Percentiles rank a stretch among this genome's conserved stretches.
Evolutionary conservation across 1,140 invertebrate genomes (phyloP).

Genomic region (Pseudachorutes palmiensis): DNA sequence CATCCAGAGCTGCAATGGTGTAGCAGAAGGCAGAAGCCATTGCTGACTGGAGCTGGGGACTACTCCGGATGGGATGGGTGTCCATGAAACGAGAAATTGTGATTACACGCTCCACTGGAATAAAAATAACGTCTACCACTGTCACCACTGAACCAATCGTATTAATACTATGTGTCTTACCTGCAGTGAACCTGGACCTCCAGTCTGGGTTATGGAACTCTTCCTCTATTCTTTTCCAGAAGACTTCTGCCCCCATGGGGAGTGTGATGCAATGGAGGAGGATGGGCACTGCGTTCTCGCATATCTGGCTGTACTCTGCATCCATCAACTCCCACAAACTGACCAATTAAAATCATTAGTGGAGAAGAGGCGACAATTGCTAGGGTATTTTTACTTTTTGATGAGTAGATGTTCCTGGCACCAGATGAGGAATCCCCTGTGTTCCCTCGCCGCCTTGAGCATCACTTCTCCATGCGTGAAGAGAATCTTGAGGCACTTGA

Average conservation of each 20-base stretch:
- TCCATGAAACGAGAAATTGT: slow-evolving; percentile 89
- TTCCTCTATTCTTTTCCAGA: slow-evolving; percentile 87
- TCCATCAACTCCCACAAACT: slow-evolving; percentile 90
- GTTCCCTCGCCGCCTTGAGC: slow-evolving; percentile 74
- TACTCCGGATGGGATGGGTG: slow-evolving; percentile 70
- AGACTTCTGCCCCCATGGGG: slow-evolving; percentile 81
- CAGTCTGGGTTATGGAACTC: slow-evolving; percentile 87
- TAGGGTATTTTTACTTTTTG: slow-evolving; percentile 59
- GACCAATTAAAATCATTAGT: slow-evolving; percentile 10
- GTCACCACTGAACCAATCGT: background rate
- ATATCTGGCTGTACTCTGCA: slow-evolving; percentile 65
- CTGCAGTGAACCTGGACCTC: slow-evolving; percentile 80
- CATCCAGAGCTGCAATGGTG: slow-evolving; percentile 90
- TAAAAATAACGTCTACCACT: background rate
- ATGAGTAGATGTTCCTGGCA: slow-evolving; percentile 93
- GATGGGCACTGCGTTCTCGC: slow-evolving; percentile 78
- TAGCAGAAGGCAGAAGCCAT: slow-evolving; percentile 95
- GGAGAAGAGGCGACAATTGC: too few species aligned
- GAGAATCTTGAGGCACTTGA: slow-evolving; percentile 84
- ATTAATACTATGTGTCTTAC: slow-evolving; percentile 41
- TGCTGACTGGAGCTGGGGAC: slow-evolving; percentile 79
- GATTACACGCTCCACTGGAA: slow-evolving; percentile 80
- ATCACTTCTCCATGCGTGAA: slow-evolving; percentile 89
- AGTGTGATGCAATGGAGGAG: slow-evolving; percentile 90
- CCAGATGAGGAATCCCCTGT: slow-evolving; percentile 93